Conservation (phyloP, 2,797 vertebrate genomes). For the Brachymystax lenok region DNA sequence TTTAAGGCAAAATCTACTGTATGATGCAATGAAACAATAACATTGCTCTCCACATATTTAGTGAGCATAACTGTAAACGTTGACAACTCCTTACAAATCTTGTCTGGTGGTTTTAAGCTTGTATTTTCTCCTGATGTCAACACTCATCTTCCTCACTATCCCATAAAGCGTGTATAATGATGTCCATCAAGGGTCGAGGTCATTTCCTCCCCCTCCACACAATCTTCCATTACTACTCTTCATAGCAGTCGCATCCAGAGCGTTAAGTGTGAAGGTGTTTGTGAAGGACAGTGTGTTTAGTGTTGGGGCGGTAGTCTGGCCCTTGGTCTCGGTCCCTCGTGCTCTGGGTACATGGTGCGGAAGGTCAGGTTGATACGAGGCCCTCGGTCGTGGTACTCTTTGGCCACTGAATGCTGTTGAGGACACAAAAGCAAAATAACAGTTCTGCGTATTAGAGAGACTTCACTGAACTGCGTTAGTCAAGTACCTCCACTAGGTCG, state of each 20-base stretch:
- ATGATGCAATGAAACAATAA: neutral
- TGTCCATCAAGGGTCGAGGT: neutral
- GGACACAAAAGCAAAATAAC: slow-evolving; percentile 2
- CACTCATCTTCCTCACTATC: neutral
- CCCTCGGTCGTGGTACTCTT: slow-evolving; percentile 92
- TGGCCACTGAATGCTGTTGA: slow-evolving; percentile 90
- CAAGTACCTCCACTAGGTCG: too few species aligned
- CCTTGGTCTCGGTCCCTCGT: slow-evolving; percentile 48
- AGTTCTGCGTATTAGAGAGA: neutral
- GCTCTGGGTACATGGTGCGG: slow-evolving; percentile 83
- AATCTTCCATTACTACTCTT: neutral
- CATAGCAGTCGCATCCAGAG: neutral
- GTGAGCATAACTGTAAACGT: neutral
- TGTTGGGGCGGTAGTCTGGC: slow-evolving; percentile 44
- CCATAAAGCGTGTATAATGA: neutral
- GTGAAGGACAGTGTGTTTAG: neutral
- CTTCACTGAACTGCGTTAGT: too few species aligned
- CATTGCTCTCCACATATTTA: neutral
- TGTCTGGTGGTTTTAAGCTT: neutral
- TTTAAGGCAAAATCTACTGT: neutral
- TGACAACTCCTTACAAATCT: neutral
- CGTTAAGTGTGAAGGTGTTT: neutral
- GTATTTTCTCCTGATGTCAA: neutral
- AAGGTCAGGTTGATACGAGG: slow-evolving; percentile 94
- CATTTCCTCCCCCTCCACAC: neutral